These are phyloP conservation scores for Xanthorhoe designata DNA, from an alignment of 2,888 invertebrate species.

Conservation along the genomic window DNA sequence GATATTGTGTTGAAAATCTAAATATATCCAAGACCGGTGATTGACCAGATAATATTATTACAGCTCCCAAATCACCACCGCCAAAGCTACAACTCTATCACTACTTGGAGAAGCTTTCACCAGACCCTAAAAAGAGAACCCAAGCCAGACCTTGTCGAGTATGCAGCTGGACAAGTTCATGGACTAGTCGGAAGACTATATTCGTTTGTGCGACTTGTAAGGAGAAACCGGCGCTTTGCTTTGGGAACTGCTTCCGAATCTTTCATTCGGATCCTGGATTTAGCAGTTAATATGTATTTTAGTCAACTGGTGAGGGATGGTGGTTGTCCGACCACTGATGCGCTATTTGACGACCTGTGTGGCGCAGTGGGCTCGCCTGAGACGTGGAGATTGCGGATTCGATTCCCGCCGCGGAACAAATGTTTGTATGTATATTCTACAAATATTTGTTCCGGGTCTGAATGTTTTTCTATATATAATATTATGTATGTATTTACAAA, in stretches of 20 bases:
- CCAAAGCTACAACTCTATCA: constrained; percentile 4
- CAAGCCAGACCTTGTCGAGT: constrained; percentile 15
- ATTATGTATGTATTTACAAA: too few species aligned
- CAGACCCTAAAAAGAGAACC: constrained; percentile 1
- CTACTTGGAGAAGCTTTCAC: constrained; percentile 14
- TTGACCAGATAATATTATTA: background rate
- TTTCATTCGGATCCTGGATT: constrained; percentile 10
- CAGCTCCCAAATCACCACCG: constrained; percentile 3
- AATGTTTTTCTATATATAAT: too few species aligned
- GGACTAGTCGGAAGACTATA: constrained; percentile 10
- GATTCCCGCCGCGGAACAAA: too few species aligned
- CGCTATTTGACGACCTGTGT: too few species aligned
- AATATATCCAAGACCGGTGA: background rate
- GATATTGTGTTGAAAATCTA: too few species aligned
- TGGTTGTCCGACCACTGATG: background rate
- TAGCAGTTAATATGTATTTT: background rate
- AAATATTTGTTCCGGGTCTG: too few species aligned
- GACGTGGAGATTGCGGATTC: too few species aligned
- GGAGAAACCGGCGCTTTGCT: constrained; percentile 14
- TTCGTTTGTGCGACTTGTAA: constrained; percentile 21
- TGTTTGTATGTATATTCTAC: too few species aligned
- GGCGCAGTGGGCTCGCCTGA: too few species aligned
- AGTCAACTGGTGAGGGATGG: background rate
- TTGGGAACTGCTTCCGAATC: constrained; percentile 6
- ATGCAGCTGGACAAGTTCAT: constrained; percentile 7